Conservation (phyloP, 1,140 invertebrate genomes). For the Leptinotarsa lineolata region DNA sequence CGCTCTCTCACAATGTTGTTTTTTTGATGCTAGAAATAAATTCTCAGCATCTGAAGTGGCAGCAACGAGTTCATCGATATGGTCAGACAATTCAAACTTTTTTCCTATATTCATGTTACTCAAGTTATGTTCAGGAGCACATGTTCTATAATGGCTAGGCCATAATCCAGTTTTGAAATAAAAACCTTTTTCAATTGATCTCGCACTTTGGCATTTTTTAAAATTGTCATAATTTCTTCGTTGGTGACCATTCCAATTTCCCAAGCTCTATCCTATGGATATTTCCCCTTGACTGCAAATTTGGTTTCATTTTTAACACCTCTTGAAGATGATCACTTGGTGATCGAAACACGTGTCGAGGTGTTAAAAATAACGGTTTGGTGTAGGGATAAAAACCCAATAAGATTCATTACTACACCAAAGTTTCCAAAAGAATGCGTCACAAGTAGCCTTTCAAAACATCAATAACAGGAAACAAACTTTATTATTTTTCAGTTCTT, state of each 20-base stretch:
- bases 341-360: no score
- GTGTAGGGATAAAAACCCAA: no score
- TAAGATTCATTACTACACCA: no score
- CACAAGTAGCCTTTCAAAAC: no score
- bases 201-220: conserved; percentile 70
- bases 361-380: no score
- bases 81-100: conserved; percentile 68
- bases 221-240: conserved; percentile 60
- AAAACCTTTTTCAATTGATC: conserved; percentile 86
- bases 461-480: no score
- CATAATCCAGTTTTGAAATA: conserved; percentile 83
- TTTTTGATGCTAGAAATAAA: conserved; percentile 64
- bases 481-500: no score
- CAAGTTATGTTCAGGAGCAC: conserved; percentile 75
- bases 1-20: conserved; percentile 64
- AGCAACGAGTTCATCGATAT: conserved; percentile 68
- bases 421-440: no score
- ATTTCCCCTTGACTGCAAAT: conserved; percentile 90
- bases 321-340: no score
- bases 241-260: conserved; percentile 60
- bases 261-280: conserved; percentile 79
- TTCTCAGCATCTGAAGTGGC: conserved; percentile 74
- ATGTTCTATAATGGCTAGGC: conserved; percentile 89
- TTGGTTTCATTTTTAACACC: conserved; percentile 90
- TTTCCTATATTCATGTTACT: conserved; percentile 59